A percentile compares a stretch with the other conserved stretches of the same genome.
phyloP scores from a whole-genome alignment of 2,888 invertebrate species.

The Cosmia pyralina region DNA sequence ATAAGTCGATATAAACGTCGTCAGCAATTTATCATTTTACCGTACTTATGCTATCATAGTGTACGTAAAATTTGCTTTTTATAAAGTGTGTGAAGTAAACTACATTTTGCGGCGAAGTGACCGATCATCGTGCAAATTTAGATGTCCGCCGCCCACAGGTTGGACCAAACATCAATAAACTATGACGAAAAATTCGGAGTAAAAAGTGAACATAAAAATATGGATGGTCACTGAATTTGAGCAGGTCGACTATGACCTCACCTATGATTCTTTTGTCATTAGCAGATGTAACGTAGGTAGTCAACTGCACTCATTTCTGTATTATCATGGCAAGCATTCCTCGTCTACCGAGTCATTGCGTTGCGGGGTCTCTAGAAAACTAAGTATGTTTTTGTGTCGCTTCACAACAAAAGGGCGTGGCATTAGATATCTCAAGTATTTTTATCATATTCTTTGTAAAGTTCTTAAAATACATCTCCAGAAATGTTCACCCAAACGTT shows the following conservation, averaged over 20 bases:
- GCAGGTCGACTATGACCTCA: slow-evolving; percentile 77
- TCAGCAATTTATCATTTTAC: slow-evolving; percentile 57
- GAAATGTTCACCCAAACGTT: slow-evolving; percentile 47
- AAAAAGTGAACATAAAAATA: slow-evolving; percentile 61
- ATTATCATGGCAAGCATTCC: slow-evolving; percentile 73
- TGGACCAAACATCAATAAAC: slow-evolving; percentile 69
- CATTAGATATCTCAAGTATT: slow-evolving; percentile 34
- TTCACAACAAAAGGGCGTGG: slow-evolving; percentile 71
- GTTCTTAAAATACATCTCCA: slow-evolving; percentile 38
- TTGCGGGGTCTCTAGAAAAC: slow-evolving; percentile 65
- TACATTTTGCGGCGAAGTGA: slow-evolving; percentile 62
- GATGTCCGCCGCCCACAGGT: slow-evolving; percentile 70
- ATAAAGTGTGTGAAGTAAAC: slow-evolving; percentile 59
- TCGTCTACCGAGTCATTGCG: slow-evolving; percentile 72
- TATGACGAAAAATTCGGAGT: slow-evolving; percentile 63
- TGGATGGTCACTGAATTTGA: slow-evolving; percentile 67
- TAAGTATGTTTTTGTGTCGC: slow-evolving; percentile 45
- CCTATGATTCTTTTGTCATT: slow-evolving; percentile 78
- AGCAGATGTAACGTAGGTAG: slow-evolving; percentile 66
- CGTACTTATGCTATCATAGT: slow-evolving; percentile 12
- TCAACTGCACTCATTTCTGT: slow-evolving; percentile 52
- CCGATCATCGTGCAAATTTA: slow-evolving; percentile 71
- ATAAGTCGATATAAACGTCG: slow-evolving; percentile 67
- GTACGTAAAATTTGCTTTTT: slow-evolving; percentile 67
- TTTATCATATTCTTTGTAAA: slow-evolving; percentile 34